Base-by-base conservation (phyloP, 2,888 invertebrate genomes). In the Mythimna lalbum region DNA sequence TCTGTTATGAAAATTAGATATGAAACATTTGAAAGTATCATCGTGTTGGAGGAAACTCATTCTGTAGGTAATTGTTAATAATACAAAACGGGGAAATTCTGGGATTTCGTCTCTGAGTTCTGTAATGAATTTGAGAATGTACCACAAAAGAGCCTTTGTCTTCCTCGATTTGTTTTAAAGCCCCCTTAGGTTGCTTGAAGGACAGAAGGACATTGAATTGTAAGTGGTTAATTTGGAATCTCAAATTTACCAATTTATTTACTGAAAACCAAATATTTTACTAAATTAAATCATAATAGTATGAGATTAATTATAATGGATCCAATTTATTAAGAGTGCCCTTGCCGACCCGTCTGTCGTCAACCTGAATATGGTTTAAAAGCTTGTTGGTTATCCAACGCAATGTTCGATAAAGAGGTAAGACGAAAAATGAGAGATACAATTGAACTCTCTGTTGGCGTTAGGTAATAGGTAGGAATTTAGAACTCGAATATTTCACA, bases 121-220 rank as follows among this genome's bases (percentile, higher is more conserved):
- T 50, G 33, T 69, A 63, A 78, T 78, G 27, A 71, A 71, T 59
- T 74, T 33, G 17, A 39, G 39, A 59, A 59, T 59, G n/a, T 59
- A 14, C 53, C 21, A 69, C 53, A 63, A 71, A 62, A 43, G 47
- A 21, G 19, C 53, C 55, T 60, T 53, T 63, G 49, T 53, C 21
- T 49, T 2, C 33, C 49, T 31, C 14, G 31, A 43, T 49, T 50
- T 12, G 43, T 21, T 23, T 47, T 9, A 50, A 55, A 19, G 39
- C 21, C 31, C 39, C 23, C 21, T 3, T n/a, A n/a, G n/a, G n/a
- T n/a, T 12, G 33, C 33, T 78, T 60, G 56, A 39, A 10, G 17
- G 19, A 49, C 1, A 55, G 50, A 39, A 10, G 12, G 19, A 49
- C 1, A 55, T 53, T 55, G 21, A 50, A 55, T 59, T 59, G 31